Evolutionary conservation across 2,888 invertebrate genomes (phyloP), one percentile per base, ranked within the genome.

Genomic region (Napeogenes inachia): DNA sequence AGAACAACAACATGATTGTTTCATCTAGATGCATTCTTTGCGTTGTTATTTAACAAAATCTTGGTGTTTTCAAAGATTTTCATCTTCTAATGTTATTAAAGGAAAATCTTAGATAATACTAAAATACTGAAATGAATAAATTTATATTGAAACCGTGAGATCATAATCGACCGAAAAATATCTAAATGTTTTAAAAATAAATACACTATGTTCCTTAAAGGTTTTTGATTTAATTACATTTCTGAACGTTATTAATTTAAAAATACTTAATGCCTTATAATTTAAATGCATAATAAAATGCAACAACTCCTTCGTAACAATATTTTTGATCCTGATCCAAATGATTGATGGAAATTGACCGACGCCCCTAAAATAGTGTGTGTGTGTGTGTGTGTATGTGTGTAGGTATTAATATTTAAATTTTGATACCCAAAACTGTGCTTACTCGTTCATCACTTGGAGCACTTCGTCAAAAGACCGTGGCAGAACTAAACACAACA

Each of bases 391-490:
- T 21, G 21, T 21, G 21, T 21, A 1, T 21, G 21, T 21, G 67
- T 60, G 66, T 65, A 66, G 63, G 66, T 62, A 69, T 69, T 69
- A 69, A 66, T 67, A 71, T 69, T 70, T 71, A 71, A 69, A 70
- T 69, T 71, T 70, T 68, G 74, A 71, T 75, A 68, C 61, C 69
- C 66, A 71, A 71, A 70, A 70, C 70, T 65, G 69, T 66, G 68
- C 67, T 70, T 66, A 69, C 65, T 67, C 67, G 68, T 67, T 67
- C 66, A 69, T 69, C 69, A 69, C 69, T 69, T 69, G 69, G 66
- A 65, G 63, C 66, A 71, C 69, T 70, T 67, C 68, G 68, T 71
- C 70, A 70, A 71, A 71, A 71, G 71, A 71, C 71, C 69, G 68
- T 64, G 62, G 65, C 65, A 68, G 67, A 68, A 69, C 67, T 65